These are phyloP conservation scores for Mirounga angustirostris DNA, from an alignment of 2,113 vertebrate genomes.

Conservation along the genomic window DNA sequence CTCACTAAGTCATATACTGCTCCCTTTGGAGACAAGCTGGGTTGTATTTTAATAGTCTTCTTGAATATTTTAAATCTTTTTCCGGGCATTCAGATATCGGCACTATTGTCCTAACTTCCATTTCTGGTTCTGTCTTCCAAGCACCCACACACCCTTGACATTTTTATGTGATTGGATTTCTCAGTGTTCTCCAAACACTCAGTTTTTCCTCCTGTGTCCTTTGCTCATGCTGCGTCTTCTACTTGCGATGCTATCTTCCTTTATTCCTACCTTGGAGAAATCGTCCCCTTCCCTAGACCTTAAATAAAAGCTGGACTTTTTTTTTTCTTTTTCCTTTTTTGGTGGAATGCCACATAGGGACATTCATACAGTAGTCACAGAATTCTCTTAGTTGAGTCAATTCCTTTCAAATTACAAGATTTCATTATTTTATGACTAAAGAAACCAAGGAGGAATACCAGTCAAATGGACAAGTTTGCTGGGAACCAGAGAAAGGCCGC, in stretches of 20 bases:
- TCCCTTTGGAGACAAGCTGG: neutral
- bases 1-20: neutral
- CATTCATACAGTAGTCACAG: neutral
- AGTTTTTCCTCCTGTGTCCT: neutral
- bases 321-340: neutral
- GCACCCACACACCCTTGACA: fast-evolving
- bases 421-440: neutral
- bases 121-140: neutral
- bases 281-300: neutral
- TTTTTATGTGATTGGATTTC: neutral
- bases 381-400: neutral
- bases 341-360: neutral
- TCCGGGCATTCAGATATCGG: neutral
- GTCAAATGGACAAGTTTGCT: neutral
- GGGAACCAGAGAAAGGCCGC: neutral
- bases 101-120: neutral
- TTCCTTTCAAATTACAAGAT: constrained; percentile 11
- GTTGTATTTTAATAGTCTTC: neutral
- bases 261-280: neutral
- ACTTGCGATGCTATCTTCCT: neutral
- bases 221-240: neutral
- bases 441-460: neutral
- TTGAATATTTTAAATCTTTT: neutral
- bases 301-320: neutral
- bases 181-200: neutral